Conservation (phyloP, 2,797 vertebrate species). For the Eulemur rubriventer region DNA sequence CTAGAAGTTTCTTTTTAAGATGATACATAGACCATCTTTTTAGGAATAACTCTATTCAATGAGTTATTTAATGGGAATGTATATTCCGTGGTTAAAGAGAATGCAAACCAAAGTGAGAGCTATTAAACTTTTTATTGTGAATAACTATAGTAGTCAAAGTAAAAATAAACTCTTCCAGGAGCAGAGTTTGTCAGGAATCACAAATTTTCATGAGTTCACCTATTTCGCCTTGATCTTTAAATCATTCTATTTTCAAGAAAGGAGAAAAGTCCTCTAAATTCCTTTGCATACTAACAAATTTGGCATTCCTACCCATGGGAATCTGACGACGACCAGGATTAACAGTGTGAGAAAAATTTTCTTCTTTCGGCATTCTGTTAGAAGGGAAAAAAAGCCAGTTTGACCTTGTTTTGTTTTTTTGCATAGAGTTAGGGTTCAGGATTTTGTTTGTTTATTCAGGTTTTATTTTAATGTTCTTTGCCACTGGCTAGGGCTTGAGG, state of each 20-base stretch:
- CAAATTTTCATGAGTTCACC: background rate
- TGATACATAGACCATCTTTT: background rate
- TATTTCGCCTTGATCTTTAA: slow-evolving; percentile 32
- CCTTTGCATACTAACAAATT: slow-evolving; percentile 41
- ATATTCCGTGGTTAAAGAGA: background rate
- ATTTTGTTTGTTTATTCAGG: slow-evolving; percentile 69
- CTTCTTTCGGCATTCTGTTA: slow-evolving; percentile 40
- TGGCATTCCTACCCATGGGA: slow-evolving; percentile 62
- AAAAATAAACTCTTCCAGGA: slow-evolving; percentile 5
- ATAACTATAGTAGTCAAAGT: background rate
- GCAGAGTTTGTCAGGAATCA: background rate
- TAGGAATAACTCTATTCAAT: slow-evolving; percentile 16
- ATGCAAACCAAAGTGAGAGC: slow-evolving; percentile 19
- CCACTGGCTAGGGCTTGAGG: background rate
- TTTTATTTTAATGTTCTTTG: slow-evolving; percentile 66
- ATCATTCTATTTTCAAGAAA: slow-evolving; percentile 61
- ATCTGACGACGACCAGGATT: slow-evolving; percentile 40
- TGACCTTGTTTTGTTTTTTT: slow-evolving; percentile 60
- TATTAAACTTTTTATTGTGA: background rate
- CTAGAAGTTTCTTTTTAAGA: background rate
- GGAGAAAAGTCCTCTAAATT: slow-evolving; percentile 57
- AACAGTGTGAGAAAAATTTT: slow-evolving; percentile 70
- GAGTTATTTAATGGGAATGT: background rate
- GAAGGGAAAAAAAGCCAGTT: background rate
- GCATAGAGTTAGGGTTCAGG: slow-evolving; percentile 6